Percentiles rank a stretch among this genome's conserved stretches.
Conservation (phyloP, 2,888 invertebrate species). For the Strigamia transsilvanica region DNA sequence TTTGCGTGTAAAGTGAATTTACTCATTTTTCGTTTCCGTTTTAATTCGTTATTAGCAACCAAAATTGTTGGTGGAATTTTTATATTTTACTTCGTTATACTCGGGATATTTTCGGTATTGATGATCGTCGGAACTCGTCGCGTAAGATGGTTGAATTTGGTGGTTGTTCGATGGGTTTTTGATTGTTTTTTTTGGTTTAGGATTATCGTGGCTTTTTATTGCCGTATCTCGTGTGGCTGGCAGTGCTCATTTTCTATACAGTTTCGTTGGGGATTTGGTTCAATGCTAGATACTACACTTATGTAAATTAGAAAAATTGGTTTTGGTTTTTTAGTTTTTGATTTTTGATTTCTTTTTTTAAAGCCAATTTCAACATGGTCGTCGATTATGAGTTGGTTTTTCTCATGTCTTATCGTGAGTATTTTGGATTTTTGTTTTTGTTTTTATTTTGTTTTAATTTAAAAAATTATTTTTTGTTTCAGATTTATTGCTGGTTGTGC, state of each 20-base stretch:
- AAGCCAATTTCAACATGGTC: slow-evolving; percentile 53
- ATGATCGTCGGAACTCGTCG: neutral
- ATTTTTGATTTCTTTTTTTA: neutral
- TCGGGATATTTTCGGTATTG: slow-evolving; percentile 37
- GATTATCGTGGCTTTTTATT: slow-evolving; percentile 82
- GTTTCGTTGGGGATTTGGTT: slow-evolving; percentile 84
- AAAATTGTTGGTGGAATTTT: slow-evolving; percentile 31
- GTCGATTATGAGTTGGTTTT: slow-evolving; percentile 55
- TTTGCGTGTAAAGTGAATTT: neutral
- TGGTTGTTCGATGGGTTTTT: neutral
- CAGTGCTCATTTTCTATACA: slow-evolving; percentile 77
- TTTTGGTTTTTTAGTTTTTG: neutral
- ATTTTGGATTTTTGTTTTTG: neutral
- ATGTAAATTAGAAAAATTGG: slow-evolving; percentile 71
- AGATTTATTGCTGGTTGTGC: slow-evolving; percentile 88
- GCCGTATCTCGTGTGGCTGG: slow-evolving; percentile 79
- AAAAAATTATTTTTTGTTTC: slow-evolving; percentile 63
- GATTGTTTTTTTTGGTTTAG: slow-evolving; percentile 57
- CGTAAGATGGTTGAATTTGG: slow-evolving; percentile 52
- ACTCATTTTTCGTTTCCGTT: neutral
- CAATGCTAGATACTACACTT: slow-evolving; percentile 87
- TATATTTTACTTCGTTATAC: slow-evolving; percentile 46
- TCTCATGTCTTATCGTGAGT: slow-evolving; percentile 51
- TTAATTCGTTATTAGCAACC: slow-evolving; percentile 26
- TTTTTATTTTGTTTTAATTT: no score